Conservation (phyloP, 1,140 invertebrate genomes). For the Littorina saxatilis region DNA sequence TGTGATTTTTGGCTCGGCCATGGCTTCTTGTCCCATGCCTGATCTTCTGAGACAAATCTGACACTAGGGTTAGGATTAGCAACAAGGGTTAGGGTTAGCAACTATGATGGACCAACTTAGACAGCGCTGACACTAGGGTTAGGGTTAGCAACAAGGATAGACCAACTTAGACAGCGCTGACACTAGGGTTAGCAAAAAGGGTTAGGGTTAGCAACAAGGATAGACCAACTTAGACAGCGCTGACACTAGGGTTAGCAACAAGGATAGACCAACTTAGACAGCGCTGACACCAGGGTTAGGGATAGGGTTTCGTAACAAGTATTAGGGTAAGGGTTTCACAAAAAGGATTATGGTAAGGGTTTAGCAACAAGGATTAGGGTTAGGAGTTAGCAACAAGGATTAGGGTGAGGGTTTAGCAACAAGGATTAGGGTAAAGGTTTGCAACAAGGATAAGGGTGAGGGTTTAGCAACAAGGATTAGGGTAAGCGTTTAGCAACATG, state of each 20-base stretch:
- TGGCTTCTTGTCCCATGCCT: neutral
- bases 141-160: too few relatives aligned
- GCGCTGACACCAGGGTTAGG: neutral
- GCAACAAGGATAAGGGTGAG: too few relatives aligned
- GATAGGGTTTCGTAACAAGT: neutral
- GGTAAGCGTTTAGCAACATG: neutral
- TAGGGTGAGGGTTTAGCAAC: neutral
- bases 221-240: too few relatives aligned
- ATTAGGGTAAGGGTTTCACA: too few relatives aligned
- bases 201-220: neutral
- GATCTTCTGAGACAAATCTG: neutral
- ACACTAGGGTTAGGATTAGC: too few relatives aligned
- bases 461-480: neutral
- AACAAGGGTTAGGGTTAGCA: neutral
- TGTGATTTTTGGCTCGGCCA: conserved; percentile 44
- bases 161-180: neutral
- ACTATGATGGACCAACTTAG: neutral
- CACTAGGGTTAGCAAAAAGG: neutral
- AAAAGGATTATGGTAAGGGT: too few relatives aligned
- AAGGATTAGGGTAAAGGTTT: neutral
- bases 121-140: neutral
- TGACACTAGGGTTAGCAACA: neutral
- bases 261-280: too few relatives aligned
- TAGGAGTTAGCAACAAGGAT: neutral
- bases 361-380: too few relatives aligned